A percentile compares a stretch with the other conserved stretches of the same genome.
These are phyloP conservation scores for Thunnus thynnus DNA, from an alignment of 2,113 vertebrate genomes.

Conservation along the genomic window DNA sequence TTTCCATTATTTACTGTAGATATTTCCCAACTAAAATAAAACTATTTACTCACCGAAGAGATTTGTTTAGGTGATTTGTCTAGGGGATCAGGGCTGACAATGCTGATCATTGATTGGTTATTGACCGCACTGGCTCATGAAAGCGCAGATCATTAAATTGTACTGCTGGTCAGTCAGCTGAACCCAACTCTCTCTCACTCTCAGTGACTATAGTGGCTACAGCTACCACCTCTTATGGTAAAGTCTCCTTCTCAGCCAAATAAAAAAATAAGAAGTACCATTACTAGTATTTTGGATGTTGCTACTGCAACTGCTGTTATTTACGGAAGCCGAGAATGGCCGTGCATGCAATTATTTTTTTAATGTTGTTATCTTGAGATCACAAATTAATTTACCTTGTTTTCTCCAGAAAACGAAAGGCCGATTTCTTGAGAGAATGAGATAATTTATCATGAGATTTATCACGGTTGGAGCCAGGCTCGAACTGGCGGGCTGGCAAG, in stretches of 20 bases:
- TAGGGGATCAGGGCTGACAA: too few relatives aligned
- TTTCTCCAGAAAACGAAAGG: too few relatives aligned
- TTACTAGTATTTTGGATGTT: neutral
- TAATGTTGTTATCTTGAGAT: too few relatives aligned
- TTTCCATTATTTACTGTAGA: neutral
- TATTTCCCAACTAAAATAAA: neutral
- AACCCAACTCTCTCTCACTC: neutral
- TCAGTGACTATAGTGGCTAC: neutral
- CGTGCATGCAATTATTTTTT: too few relatives aligned
- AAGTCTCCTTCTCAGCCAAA: neutral
- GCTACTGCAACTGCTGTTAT: neutral
- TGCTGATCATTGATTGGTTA: too few relatives aligned
- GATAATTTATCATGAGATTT: too few relatives aligned
- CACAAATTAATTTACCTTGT: too few relatives aligned
- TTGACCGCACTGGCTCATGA: neutral
- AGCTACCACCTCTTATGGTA: neutral
- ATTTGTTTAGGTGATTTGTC: too few relatives aligned
- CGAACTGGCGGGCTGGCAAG: too few relatives aligned
- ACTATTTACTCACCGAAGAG: neutral
- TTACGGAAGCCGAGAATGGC: too few relatives aligned
- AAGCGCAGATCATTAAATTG: constrained; percentile 6
- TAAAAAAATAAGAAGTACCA: neutral
- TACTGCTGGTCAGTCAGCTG: neutral
- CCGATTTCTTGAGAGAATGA: too few relatives aligned
- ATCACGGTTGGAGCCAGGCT: too few relatives aligned